These are phyloP conservation scores for Pediacus dermestoides DNA, from an alignment of 2,888 invertebrate species.

Conservation along the genomic window DNA sequence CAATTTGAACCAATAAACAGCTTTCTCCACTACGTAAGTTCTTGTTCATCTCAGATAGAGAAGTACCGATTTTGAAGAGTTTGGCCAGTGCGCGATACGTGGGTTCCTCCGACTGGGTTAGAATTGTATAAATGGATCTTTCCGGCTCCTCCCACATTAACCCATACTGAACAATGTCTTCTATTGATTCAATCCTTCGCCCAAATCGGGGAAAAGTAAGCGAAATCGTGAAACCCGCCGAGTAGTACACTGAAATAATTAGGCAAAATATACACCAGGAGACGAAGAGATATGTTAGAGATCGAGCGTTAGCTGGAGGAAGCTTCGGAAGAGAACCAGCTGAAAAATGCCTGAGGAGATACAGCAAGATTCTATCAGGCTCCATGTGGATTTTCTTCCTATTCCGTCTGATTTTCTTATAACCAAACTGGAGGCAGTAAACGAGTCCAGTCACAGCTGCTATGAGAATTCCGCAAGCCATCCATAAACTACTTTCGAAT, in stretches of 20 bases:
- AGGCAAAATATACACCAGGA: conserved; percentile 19
- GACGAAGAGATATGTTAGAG: conserved; percentile 12
- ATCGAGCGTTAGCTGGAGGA: background rate
- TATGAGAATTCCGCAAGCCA: conserved; percentile 1
- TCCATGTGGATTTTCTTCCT: background rate
- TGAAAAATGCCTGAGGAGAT: background rate
- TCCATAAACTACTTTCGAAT: conserved; percentile 12
- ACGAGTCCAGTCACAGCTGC: background rate
- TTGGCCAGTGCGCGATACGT: conserved; percentile 14
- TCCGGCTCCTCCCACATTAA: conserved; percentile 24
- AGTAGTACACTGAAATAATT: conserved; percentile 24
- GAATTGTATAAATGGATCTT: conserved; percentile 15
- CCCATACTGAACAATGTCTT: conserved; percentile 26
- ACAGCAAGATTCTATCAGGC: background rate
- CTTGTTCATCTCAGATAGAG: conserved; percentile 12
- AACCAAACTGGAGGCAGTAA: background rate
- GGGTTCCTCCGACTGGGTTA: conserved; percentile 17
- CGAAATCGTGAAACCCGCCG: conserved; percentile 26
- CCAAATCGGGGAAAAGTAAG: conserved; percentile 26
- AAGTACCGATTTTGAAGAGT: conserved; percentile 9
- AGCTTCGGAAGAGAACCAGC: background rate
- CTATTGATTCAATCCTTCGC: conserved; percentile 20
- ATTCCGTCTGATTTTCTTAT: no score
- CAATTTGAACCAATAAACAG: conserved; percentile 4
- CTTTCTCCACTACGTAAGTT: conserved; percentile 13